A percentile compares a stretch with the other conserved stretches of the same genome.
Conservation (phyloP, 2,888 invertebrate genomes). For the Harmothoe impar region DNA sequence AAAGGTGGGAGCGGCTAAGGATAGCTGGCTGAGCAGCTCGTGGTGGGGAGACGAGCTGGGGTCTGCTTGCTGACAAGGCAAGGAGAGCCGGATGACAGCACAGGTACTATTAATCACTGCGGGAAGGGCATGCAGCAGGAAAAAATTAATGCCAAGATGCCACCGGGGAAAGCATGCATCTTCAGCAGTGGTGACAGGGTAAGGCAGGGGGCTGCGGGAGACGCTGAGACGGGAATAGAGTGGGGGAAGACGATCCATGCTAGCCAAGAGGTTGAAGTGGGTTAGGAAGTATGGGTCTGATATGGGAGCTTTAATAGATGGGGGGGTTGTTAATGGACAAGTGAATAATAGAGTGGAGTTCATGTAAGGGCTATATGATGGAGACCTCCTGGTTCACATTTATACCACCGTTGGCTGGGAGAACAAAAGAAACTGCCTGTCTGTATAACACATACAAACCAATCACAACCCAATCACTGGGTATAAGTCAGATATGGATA, state of each 20-base stretch:
- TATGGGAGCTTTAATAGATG: too few species aligned
- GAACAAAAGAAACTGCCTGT: too few species aligned
- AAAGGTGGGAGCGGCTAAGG: background rate
- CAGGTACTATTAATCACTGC: constrained; percentile 49
- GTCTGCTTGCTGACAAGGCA: constrained; percentile 38
- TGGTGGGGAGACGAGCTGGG: background rate
- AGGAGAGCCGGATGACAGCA: constrained; percentile 17
- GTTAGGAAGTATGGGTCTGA: background rate
- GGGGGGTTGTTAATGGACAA: too few species aligned
- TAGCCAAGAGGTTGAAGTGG: too few species aligned
- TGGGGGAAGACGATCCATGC: background rate
- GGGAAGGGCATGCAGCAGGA: constrained; percentile 1
- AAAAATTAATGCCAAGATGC: constrained; percentile 32
- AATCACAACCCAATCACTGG: too few species aligned
- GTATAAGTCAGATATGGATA: too few species aligned
- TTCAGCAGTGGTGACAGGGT: background rate
- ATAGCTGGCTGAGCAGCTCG: background rate
- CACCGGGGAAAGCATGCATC: constrained; percentile 35
- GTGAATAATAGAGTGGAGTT: too few species aligned
- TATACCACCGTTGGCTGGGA: too few species aligned
- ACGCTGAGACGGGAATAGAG: background rate
- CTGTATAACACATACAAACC: too few species aligned
- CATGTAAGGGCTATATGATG: too few species aligned
- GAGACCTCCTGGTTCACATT: too few species aligned
- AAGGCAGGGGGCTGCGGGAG: background rate